These are phyloP conservation scores for Sebastes steindachneri DNA, from an alignment of 2,797 vertebrate genomes.

Conservation along the genomic window DNA sequence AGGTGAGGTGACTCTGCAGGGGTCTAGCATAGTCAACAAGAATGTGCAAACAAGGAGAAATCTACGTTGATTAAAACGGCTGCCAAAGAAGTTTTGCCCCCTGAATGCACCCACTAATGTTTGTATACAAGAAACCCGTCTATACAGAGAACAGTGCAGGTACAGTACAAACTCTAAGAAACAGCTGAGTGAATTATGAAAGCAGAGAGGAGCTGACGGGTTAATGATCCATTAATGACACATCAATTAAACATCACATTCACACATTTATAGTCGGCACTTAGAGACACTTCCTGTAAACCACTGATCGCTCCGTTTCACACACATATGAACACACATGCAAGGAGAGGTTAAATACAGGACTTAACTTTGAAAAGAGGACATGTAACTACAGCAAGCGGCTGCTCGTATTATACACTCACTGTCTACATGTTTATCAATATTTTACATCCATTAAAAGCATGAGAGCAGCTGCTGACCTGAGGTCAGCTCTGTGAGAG, in stretches of 20 bases:
- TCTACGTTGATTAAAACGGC: too few species aligned
- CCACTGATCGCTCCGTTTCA: not conserved
- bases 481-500: slow-evolving; percentile 3
- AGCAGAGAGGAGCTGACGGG: too few species aligned
- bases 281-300: not conserved
- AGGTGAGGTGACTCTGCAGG: slow-evolving; percentile 72
- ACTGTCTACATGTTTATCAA: slow-evolving; percentile 35
- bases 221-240: slow-evolving; percentile 22
- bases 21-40: too few species aligned
- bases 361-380: not conserved
- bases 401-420: not conserved
- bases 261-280: not conserved
- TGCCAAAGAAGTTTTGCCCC: too few species aligned
- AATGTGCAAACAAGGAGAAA: too few species aligned
- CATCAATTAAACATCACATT: slow-evolving; percentile 25
- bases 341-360: not conserved
- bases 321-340: not conserved
- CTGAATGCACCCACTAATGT: too few species aligned
- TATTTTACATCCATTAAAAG: slow-evolving; percentile 67
- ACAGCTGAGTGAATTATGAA: not conserved
- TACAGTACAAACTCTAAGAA: not conserved
- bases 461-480: slow-evolving; percentile 48
- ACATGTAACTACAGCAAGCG: not conserved
- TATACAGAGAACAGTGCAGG: not conserved
- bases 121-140: too few species aligned